These are phyloP conservation scores for Platyura marginata DNA, from an alignment of 1,140 invertebrate genomes.

Conservation along the genomic window DNA sequence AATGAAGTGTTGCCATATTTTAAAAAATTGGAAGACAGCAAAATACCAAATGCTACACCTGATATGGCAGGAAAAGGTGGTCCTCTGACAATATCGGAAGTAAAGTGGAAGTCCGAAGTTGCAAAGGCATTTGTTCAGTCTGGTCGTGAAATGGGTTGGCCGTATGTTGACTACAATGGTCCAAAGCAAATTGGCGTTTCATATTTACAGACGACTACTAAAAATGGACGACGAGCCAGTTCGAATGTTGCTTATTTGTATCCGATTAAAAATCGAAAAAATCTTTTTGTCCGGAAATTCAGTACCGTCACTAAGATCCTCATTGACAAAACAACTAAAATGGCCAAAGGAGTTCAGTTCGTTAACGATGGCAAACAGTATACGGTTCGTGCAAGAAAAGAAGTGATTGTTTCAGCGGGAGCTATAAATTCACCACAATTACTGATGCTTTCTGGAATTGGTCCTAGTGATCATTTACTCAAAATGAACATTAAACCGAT, in stretches of 20 bases:
- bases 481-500: conserved; percentile 38
- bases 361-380: conserved; percentile 29
- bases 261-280: conserved; percentile 36
- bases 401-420: conserved; percentile 60
- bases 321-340: conserved; percentile 43
- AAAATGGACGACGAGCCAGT: conserved; percentile 53
- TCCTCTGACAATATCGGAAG: conserved; percentile 25
- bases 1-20: conserved; percentile 67
- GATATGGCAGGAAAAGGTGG: conserved; percentile 39
- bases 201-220: conserved; percentile 41
- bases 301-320: conserved; percentile 51
- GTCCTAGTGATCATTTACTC: conserved; percentile 46
- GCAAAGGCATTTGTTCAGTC: conserved; percentile 46
- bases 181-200: conserved; percentile 39
- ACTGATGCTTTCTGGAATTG: conserved; percentile 65
- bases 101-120: conserved; percentile 40
- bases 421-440: conserved; percentile 57
- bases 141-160: conserved; percentile 42
- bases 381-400: conserved; percentile 39
- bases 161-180: conserved; percentile 55
- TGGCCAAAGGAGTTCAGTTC: conserved; percentile 42
- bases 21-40: conserved; percentile 54
- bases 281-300: conserved; percentile 43
- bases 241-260: conserved; percentile 54
- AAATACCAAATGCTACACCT: conserved; percentile 30